Conservation (phyloP, 2,113 vertebrate species). For the Hucho hucho region DNA sequence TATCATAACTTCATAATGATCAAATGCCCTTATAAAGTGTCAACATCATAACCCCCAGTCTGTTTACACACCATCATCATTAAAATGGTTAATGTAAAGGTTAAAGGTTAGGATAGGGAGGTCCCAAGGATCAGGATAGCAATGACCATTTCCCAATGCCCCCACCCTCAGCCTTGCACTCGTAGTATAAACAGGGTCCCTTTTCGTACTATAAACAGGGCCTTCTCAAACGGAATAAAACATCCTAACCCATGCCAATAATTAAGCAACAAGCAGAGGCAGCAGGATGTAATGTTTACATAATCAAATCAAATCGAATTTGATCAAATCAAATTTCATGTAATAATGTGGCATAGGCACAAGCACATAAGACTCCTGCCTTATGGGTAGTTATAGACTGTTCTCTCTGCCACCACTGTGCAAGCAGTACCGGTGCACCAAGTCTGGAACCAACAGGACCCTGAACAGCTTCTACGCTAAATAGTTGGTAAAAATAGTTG, state of each 20-base stretch:
- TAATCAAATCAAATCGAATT: conserved; percentile 26
- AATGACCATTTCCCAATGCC: neutral
- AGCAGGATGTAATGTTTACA: conserved; percentile 24
- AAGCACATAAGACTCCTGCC: neutral
- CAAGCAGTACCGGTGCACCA: no score
- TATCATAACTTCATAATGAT: conserved; percentile 29
- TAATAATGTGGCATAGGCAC: conserved; percentile 7
- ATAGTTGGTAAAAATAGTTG: no score
- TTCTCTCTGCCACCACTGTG: no score
- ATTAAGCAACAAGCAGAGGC: neutral
- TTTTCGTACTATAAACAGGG: neutral
- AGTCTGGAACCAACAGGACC: no score
- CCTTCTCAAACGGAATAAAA: conserved; percentile 17
- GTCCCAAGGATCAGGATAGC: neutral
- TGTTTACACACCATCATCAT: neutral
- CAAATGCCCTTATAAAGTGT: conserved; percentile 27
- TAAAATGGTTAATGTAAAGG: no score
- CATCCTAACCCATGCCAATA: conserved; percentile 9
- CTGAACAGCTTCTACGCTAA: no score
- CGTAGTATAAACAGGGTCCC: conserved; percentile 3
- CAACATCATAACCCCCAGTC: conserved; percentile 18
- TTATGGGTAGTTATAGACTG: neutral
- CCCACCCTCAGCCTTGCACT: conserved; percentile 44
- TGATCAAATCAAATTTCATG: conserved; percentile 3
- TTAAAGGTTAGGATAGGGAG: no score